Evolutionary conservation across 2,888 invertebrate species (phyloP).

Genomic region (Calliopum simillimum): DNA sequence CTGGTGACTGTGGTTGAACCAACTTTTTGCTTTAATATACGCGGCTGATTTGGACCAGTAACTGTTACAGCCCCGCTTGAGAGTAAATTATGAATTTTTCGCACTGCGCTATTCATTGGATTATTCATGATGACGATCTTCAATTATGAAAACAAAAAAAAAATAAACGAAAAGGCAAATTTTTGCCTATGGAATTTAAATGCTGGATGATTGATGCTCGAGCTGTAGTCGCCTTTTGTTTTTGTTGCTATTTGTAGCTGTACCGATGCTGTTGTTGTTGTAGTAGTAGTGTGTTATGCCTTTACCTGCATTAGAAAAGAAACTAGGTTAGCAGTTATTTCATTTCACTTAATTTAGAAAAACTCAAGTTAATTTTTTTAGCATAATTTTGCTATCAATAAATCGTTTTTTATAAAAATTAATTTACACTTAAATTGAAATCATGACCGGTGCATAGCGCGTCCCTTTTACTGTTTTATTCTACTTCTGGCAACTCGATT

Average conservation of each 20-base stretch:
- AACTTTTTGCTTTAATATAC: constrained; percentile 63
- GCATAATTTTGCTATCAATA: background rate
- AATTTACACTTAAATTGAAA: background rate
- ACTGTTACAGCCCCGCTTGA: constrained; percentile 67
- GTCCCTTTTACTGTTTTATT: constrained; percentile 7
- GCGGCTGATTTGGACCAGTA: constrained; percentile 66
- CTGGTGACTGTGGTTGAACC: constrained; percentile 50
- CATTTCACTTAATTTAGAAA: constrained; percentile 1
- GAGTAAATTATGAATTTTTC: constrained; percentile 67
- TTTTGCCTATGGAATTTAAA: background rate
- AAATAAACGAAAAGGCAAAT: background rate
- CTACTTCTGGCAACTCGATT: constrained; percentile 30
- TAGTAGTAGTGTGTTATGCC: constrained; percentile 1
- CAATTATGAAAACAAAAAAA: too few relatives aligned
- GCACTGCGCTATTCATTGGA: constrained; percentile 65
- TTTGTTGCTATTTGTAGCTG: constrained; percentile 16
- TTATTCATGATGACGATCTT: constrained; percentile 55
- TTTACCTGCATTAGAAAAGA: constrained; percentile 16
- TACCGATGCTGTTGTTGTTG: constrained; percentile 1
- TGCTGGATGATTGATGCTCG: background rate
- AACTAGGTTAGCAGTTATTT: constrained; percentile 9
- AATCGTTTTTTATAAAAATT: background rate
- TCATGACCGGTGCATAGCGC: background rate
- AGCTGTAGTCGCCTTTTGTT: background rate
- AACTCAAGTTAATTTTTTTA: background rate